A percentile compares a stretch with the other conserved stretches of the same genome.
These are phyloP conservation scores for Microcebus griseorufus DNA, from an alignment of 2,113 vertebrate species.

Conservation along the genomic window DNA sequence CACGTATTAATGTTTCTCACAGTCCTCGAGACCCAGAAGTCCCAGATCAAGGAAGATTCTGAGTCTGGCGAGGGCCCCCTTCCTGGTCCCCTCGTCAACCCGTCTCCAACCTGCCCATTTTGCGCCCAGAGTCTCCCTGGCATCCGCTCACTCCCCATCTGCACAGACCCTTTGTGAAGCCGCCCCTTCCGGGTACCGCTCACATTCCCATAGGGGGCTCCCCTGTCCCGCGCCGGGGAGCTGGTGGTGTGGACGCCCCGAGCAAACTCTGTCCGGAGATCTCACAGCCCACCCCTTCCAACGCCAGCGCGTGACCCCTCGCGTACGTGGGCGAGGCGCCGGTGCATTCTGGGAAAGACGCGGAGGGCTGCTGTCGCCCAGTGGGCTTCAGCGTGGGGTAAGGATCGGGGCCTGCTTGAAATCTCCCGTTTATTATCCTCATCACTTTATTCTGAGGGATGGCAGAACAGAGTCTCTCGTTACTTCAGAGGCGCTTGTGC, in stretches of 20 bases:
- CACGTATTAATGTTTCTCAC: background rate
- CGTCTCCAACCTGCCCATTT: no score
- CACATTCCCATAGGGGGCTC: background rate
- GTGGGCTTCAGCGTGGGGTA: background rate
- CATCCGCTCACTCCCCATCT: background rate
- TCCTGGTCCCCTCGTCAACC: background rate
- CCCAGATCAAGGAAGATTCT: background rate
- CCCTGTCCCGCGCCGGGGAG: background rate
- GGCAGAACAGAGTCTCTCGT: background rate
- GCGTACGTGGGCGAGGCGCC: no score
- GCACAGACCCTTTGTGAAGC: background rate
- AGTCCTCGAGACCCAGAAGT: background rate
- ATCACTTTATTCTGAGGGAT: background rate
- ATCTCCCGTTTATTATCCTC: background rate
- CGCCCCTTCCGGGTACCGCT: background rate
- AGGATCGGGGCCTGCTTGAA: background rate
- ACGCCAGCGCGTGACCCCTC: background rate
- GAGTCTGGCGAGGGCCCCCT: background rate
- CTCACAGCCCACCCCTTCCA: background rate
- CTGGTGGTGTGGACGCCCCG: background rate
- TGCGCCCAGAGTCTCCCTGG: background rate
- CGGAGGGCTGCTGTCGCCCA: background rate
- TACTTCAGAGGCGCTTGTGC: background rate
- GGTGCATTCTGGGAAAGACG: rapidly evolving
- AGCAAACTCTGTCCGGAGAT: no score